Evolutionary conservation across 2,888 invertebrate genomes (phyloP), one percentile per base, ranked within the genome.

Genomic region (Oscheius sp.): DNA sequence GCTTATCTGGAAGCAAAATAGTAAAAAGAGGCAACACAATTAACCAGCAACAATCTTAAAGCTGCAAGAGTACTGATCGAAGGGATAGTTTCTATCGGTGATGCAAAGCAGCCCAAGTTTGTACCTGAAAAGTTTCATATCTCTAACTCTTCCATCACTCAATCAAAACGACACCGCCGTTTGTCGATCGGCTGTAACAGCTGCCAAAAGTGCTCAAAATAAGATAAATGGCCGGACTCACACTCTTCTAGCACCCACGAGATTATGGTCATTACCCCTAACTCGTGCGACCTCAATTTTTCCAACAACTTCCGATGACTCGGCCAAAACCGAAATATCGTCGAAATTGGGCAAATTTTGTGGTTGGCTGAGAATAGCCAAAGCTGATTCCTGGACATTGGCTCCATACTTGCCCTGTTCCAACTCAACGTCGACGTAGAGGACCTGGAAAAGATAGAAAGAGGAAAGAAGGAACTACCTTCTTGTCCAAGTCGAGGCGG

Each of bases 141-240:
- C n/a, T n/a, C n/a, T n/a, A n/a, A n/a, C n/a, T n/a, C n/a, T n/a
- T n/a, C n/a, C 41, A 41, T 41, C 44, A 44, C 26, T 59, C 59
- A 41, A 59, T 59, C 59, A 59, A 59, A 59, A 12, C 59, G 59
- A 59, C 59, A 59, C 54, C 59, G 59, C 26, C 56, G 59, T 59
- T 59, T 44, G 59, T 59, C 44, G 59, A 44, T 24, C 26, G 6
- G 59, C n/a, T 59, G 59, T 59, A 59, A 59, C 59, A 59, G 22
- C 24, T 30, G 22, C 28, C 59, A 41, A 44, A 41, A 59, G 24
- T 44, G 22, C 24, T 59, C 59, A 59, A 28, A 59, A 41, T 30
- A 59, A 14, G 30, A 41, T 41, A 26, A 59, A 59, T 59, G 44
- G 26, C n/a, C 28, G 26, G 24, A 57, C 41, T 57, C 38, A 59